phyloP scores from a whole-genome alignment of 2,113 vertebrate genomes.

The Mystacornis crossleyi region DNA sequence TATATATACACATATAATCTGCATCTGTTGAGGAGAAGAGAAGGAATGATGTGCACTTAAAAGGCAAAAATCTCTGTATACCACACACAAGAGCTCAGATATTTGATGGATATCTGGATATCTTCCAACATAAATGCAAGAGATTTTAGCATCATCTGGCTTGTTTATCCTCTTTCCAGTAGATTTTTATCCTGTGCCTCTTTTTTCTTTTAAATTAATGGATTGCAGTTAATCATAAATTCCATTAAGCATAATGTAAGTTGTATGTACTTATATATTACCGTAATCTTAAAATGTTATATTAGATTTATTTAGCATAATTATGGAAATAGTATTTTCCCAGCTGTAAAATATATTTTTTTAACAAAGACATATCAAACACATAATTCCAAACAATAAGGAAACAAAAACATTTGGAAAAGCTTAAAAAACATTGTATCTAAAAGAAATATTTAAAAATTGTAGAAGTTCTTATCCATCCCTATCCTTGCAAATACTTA shows the following conservation, averaged over 20 bases:
- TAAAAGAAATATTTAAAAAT: not conserved
- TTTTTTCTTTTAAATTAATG: not conserved
- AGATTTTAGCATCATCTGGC: not conserved
- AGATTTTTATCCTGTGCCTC: not conserved
- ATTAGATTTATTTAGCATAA: not conserved
- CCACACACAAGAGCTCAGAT: not conserved
- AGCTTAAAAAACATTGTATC: not conserved
- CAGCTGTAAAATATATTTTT: not conserved
- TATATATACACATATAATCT: not conserved
- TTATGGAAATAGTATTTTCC: not conserved
- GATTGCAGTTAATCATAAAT: not conserved
- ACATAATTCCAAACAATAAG: not conserved
- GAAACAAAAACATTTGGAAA: not conserved
- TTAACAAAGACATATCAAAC: not conserved
- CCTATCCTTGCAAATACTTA: not conserved
- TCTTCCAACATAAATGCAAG: not conserved
- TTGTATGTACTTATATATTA: not conserved
- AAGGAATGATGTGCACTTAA: not conserved
- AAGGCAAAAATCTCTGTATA: not conserved
- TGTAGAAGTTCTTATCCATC: not conserved
- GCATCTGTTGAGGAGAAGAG: not conserved
- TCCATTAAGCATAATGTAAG: accelerated
- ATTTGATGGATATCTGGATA: not conserved
- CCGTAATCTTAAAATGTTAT: not conserved
- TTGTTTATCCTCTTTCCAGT: not conserved